Evolutionary conservation across 2,888 invertebrate genomes (phyloP).

Genomic region (Drosophila falleni): DNA sequence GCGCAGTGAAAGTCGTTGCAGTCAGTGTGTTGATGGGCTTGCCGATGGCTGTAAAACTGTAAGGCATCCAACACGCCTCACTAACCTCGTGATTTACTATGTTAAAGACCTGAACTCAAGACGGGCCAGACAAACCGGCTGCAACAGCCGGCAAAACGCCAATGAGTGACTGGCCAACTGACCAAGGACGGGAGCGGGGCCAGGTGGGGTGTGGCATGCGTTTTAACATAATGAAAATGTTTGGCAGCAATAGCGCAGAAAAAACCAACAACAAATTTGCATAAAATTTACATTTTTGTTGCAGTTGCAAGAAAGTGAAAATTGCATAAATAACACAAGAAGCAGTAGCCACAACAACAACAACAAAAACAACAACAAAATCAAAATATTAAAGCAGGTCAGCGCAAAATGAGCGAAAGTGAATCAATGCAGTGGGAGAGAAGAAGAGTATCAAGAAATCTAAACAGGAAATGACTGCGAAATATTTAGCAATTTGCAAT

Average conservation of each 20-base stretch:
- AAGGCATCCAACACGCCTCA: conserved; percentile 39
- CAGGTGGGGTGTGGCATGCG: conserved; percentile 61
- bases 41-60: conserved; percentile 54
- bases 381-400: conserved; percentile 49
- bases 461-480: conserved; percentile 61
- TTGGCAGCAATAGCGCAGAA: conserved; percentile 40
- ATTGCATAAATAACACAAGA: conserved; percentile 72
- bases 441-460: conserved; percentile 29
- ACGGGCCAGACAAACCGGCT: conserved; percentile 64
- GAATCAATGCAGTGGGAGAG: conserved; percentile 12
- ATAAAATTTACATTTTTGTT: conserved; percentile 54
- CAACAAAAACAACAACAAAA: conserved; percentile 8
- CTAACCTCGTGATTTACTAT: conserved; percentile 35
- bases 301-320: conserved; percentile 73
- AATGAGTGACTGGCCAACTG: conserved; percentile 28
- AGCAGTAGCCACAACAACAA: conserved; percentile 11
- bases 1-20: conserved; percentile 64
- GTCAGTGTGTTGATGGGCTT: neutral
- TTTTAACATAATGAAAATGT: conserved; percentile 74
- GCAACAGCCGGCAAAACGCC: conserved; percentile 28
- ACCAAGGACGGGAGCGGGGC: neutral
- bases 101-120: conserved; percentile 21
- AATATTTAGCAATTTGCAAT: conserved; percentile 65
- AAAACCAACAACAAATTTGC: conserved; percentile 54
- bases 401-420: conserved; percentile 65